Evolutionary conservation across 2,888 invertebrate genomes (phyloP), one percentile per base, ranked within the genome.

Genomic region (Autographa gamma): DNA sequence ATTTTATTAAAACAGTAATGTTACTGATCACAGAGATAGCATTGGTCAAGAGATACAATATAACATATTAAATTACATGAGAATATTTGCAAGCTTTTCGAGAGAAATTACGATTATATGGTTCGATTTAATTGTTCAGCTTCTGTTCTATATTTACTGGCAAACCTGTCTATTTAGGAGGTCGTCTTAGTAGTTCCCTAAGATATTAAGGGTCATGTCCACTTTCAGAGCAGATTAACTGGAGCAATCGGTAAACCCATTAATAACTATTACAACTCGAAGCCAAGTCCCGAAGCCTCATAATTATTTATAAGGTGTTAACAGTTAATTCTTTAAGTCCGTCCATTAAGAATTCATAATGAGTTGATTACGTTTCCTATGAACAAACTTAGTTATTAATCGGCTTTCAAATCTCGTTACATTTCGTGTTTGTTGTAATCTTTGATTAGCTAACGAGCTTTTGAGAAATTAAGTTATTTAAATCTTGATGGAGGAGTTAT

Each of bases 161-260:
- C 9, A 11, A 11, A 19, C 13, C 13, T 56, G 54, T 19, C 19
- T 43, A 11, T 14, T 67, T 54, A 58, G 18, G 60, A 9, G 16
- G 60, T 41, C 65, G 58, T 43, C 64, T 76, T 83, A 83, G 79
- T 77, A 85, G 79, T 88, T 83, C 84, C 80, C 68, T 56, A 74
- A 82, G 87, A 82, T 82, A 78, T 73, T 71, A 73, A 69, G 66
- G 84, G 80, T 78, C 84, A 77, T 85, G 89, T 84, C 88, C 93
- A 89, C 86, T 87, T 84, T 80, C 79, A 88, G 90, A 93, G 91
- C 76, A 86, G 93, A 92, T 93, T 93, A 91, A 85, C 85, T 80
- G 85, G 83, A 87, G 85, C 88, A 85, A 88, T 88, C 84, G 74
- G 82, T 84, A 83, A 91, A 87, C 89, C 87, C 88, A 90, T 93